These are phyloP conservation scores for Platycnemis pennipes DNA, from an alignment of 2,888 invertebrate species.

Conservation along the genomic window DNA sequence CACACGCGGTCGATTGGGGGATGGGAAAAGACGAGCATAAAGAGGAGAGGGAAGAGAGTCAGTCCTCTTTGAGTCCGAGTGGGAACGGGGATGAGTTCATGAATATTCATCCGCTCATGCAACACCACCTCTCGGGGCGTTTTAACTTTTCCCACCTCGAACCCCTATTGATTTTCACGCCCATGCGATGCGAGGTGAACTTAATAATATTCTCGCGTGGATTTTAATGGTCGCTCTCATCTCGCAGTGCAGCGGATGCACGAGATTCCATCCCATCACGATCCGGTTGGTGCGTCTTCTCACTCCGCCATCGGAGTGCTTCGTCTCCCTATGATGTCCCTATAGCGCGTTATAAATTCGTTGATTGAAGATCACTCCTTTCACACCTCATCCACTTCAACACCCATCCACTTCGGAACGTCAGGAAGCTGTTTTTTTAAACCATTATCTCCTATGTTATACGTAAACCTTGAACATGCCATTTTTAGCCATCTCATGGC, in stretches of 20 bases:
- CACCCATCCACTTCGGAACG: background rate
- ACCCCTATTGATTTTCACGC: constrained; percentile 43
- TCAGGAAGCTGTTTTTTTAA: no score
- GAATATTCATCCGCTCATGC: constrained; percentile 55
- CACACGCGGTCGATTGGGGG: background rate
- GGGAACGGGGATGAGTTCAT: background rate
- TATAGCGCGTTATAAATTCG: background rate
- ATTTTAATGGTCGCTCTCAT: background rate
- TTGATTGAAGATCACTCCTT: background rate
- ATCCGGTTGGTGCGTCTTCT: background rate
- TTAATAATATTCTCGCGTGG: constrained; percentile 33
- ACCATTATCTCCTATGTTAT: no score
- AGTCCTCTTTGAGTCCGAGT: background rate
- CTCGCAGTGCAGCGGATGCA: background rate
- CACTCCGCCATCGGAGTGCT: background rate
- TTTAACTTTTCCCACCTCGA: constrained; percentile 19
- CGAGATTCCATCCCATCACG: background rate
- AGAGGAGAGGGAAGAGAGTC: background rate
- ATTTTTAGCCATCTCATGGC: no score
- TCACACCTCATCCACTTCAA: background rate
- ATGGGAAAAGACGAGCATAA: background rate
- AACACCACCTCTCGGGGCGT: background rate
- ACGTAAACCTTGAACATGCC: no score
- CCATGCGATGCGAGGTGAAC: constrained; percentile 26
- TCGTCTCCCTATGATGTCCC: background rate